Percentiles rank a stretch among this genome's conserved stretches.
Conservation (phyloP, 2,797 vertebrate species). For the Pseudochirops cupreus region DNA sequence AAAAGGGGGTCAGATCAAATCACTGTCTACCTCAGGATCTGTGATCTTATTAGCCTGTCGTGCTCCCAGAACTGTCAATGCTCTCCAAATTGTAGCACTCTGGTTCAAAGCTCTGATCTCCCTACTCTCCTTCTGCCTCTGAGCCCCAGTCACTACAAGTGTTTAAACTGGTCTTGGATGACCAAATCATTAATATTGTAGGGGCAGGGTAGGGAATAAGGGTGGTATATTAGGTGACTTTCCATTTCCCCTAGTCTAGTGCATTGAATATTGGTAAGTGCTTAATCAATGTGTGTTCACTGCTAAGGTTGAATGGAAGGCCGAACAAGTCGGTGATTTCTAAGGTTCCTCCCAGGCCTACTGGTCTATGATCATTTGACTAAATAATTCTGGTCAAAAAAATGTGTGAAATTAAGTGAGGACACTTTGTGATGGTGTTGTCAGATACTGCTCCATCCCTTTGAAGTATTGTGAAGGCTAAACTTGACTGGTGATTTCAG, state of each 20-base stretch:
- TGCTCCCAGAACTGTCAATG: neutral
- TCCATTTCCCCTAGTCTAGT: neutral
- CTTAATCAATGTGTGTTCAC: neutral
- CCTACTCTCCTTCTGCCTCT: neutral
- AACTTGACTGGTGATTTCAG: constrained; percentile 10
- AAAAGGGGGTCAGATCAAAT: neutral
- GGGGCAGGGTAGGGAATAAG: neutral
- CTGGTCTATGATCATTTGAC: constrained; percentile 10
- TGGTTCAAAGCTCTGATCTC: neutral
- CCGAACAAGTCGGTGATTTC: neutral
- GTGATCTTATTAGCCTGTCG: neutral
- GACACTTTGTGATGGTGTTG: neutral
- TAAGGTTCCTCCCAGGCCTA: neutral
- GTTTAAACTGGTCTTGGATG: neutral
- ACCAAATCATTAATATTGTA: neutral
- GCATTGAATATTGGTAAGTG: neutral
- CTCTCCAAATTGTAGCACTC: neutral
- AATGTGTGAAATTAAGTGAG: neutral
- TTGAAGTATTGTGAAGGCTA: constrained; percentile 32
- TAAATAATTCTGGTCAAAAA: neutral
- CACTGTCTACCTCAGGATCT: neutral
- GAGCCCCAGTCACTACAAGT: neutral
- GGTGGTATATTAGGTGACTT: neutral
- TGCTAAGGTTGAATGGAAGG: neutral
- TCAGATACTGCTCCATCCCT: neutral